A percentile compares a stretch with the other conserved stretches of the same genome.
phyloP scores from a whole-genome alignment of 2,113 vertebrate genomes.

The Leptocoma aspasia region DNA sequence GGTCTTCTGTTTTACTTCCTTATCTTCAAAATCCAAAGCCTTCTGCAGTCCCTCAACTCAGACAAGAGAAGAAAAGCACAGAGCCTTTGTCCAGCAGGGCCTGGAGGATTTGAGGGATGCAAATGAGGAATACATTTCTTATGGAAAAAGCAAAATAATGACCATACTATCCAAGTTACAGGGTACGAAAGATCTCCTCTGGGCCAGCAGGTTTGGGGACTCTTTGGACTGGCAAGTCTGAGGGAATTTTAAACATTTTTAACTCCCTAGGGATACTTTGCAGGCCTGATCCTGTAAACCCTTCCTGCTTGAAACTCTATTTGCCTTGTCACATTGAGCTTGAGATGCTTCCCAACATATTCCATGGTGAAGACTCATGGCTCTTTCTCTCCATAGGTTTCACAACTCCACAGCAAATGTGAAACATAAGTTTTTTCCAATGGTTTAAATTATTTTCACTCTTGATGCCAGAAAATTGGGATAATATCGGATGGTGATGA shows the following conservation, averaged over 20 bases:
- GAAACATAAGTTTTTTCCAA: conserved; percentile 16
- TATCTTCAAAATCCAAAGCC: not conserved
- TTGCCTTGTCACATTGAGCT: conserved; percentile 23
- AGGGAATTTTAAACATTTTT: not conserved
- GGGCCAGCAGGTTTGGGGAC: not conserved
- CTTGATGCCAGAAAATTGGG: conserved; percentile 29
- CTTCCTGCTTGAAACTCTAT: not conserved
- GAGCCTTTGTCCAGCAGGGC: not conserved
- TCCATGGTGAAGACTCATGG: conserved; percentile 16
- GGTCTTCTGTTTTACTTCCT: not conserved
- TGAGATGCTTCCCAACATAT: conserved; percentile 8
- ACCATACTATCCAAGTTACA: not conserved
- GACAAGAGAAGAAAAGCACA: not conserved
- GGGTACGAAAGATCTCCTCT: not conserved
- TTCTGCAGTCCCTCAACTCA: not conserved
- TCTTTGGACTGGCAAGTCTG: not conserved
- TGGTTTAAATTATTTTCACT: conserved; percentile 39
- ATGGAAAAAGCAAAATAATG: not conserved
- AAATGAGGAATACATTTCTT: not conserved
- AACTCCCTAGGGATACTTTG: not conserved
- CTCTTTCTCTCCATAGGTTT: not conserved
- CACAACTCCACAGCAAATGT: conserved; percentile 21
- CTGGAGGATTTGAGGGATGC: not conserved
- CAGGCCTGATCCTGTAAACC: not conserved
- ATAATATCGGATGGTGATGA: conserved; percentile 39